Conservation (phyloP, 2,888 invertebrate species). For the Dendrolimus pini region DNA sequence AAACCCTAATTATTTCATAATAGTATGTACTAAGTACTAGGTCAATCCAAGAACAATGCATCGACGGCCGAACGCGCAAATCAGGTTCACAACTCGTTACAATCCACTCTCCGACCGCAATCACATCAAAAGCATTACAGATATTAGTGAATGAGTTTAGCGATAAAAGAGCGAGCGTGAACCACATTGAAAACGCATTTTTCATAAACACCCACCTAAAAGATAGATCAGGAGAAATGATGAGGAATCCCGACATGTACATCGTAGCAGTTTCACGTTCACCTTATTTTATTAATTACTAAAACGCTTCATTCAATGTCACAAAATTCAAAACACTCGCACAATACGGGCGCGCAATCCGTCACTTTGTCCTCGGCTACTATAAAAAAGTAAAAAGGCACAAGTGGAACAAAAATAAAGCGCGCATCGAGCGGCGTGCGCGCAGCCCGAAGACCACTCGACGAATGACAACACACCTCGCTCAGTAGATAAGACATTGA, state of each 20-base stretch:
- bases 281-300: constrained; percentile 35
- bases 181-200: constrained; percentile 34
- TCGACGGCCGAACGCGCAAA: constrained; percentile 53
- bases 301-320: constrained; percentile 47
- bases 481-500: constrained; percentile 73
- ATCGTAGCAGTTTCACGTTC: constrained; percentile 38
- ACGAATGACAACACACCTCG: constrained; percentile 71
- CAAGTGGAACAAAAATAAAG: constrained; percentile 62
- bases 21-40: constrained; percentile 55
- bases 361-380: constrained; percentile 67
- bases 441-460: constrained; percentile 64
- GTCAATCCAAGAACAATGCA: constrained; percentile 63
- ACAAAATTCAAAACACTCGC: constrained; percentile 69
- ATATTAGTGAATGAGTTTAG: constrained; percentile 26
- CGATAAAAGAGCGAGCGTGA: constrained; percentile 27
- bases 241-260: constrained; percentile 70
- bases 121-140: constrained; percentile 28
- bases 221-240: constrained; percentile 62
- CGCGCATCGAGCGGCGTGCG: constrained; percentile 48
- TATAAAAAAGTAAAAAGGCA: constrained; percentile 56
- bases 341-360: constrained; percentile 59
- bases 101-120: constrained; percentile 45
- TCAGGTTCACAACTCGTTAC: constrained; percentile 56
- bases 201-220: constrained; percentile 60
- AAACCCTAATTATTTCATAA: constrained; percentile 50